phyloP scores from a whole-genome alignment of 2,888 invertebrate species.

The Agrenia bidenticulata region DNA sequence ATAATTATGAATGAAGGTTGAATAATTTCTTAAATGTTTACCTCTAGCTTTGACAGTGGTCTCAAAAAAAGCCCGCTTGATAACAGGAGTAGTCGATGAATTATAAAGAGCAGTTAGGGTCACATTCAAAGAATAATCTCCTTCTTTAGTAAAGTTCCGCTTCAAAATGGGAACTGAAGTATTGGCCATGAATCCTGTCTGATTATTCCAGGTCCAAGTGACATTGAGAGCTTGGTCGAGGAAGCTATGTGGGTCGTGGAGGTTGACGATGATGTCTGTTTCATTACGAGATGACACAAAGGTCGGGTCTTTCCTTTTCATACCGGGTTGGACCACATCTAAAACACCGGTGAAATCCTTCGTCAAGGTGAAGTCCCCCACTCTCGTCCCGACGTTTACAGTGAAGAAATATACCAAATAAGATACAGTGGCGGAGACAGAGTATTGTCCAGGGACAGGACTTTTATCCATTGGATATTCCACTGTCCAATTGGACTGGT shows the following conservation, averaged over 20 bases:
- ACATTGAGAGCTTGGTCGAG: conserved; percentile 32
- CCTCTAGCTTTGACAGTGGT: conserved; percentile 68
- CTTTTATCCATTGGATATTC: conserved; percentile 23
- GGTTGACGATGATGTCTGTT: conserved; percentile 33
- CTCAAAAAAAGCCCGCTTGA: conserved; percentile 69
- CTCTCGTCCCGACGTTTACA: conserved; percentile 27
- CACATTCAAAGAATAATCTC: conserved; percentile 34
- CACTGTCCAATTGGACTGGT: conserved; percentile 41
- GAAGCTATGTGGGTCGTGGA: conserved; percentile 39
- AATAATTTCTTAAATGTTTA: conserved; percentile 55
- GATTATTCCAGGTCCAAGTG: conserved; percentile 45
- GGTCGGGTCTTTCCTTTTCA: conserved; percentile 24
- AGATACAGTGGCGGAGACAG: conserved; percentile 36
- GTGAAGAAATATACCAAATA: conserved; percentile 26
- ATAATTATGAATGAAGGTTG: neutral
- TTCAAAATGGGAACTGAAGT: conserved; percentile 35
- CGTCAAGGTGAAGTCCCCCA: conserved; percentile 28
- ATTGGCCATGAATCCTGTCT: conserved; percentile 36
- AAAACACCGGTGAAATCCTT: conserved; percentile 42
- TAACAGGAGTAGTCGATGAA: conserved; percentile 14
- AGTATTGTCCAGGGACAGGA: conserved; percentile 29
- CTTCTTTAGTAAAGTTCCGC: conserved; percentile 44
- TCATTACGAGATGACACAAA: conserved; percentile 40
- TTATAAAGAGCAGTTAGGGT: conserved; percentile 40
- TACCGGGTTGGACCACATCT: conserved; percentile 36